Evolutionary conservation across 2,888 invertebrate species (phyloP), one percentile per base, ranked within the genome.

Genomic region (Desoria tigrina): DNA sequence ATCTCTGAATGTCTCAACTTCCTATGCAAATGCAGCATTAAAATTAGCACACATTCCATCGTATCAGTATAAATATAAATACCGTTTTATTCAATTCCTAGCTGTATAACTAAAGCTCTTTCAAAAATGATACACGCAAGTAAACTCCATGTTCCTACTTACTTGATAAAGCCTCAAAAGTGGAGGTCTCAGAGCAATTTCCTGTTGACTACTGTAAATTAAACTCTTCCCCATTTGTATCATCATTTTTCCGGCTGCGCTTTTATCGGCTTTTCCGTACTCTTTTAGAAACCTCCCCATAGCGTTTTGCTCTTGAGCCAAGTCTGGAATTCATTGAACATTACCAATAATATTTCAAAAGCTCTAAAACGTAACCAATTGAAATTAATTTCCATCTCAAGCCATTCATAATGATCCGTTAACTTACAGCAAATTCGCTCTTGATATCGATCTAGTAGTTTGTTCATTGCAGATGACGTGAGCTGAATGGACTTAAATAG

Each of bases 301-400:
- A 2, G 90, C 86, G 81, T 94, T 95, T 81, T 97, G 97, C 80
- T 97, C 97, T 81, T 96, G 94, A 7, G 97, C 93, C 76, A 98
- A 84, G 78, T 90, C 87, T 87, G 72, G n/a, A 78, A 72, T 61
- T 21, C n/a, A n/a, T 42, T 62, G 56, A 39, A 18, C 39, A 39
- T 39, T n/a, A n/a, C n/a, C n/a, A n/a, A 39, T 9, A 9, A 39
- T 39, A 11, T 39, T 39, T 53, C 45, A 57, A 53, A 57, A n/a
- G 21, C 24, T 18, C 21, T 53, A 28, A 55, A 37, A n/a, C n/a
- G 9, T 11, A 61, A 62, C 26, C 37, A 53, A 42, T 4, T 42
- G 50, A 42, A 18, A 51, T 4, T 28, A 60, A 28, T 27, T 32
- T 49, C 45, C 28, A 61, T 27, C 21, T 28, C 11, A 27, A 32